Evolutionary conservation across 2,888 invertebrate genomes (phyloP).

Genomic region (Trissolcus brochymenae): DNA sequence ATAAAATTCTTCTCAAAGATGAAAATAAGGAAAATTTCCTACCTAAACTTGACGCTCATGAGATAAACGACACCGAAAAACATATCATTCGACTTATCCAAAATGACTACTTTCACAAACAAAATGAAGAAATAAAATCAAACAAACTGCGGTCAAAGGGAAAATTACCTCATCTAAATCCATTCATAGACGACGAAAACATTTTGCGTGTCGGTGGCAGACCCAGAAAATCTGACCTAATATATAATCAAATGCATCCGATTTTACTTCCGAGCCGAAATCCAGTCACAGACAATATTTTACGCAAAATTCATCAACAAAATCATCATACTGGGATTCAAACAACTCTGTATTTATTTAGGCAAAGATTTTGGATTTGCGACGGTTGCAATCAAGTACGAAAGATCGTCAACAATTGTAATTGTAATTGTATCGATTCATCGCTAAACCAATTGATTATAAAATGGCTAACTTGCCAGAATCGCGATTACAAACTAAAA

Average conservation of each 20-base stretch:
- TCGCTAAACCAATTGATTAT: neutral
- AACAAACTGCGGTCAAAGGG: no score
- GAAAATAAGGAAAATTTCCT: no score
- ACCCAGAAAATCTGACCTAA: no score
- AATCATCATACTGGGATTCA: neutral
- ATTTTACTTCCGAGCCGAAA: neutral
- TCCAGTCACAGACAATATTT: neutral
- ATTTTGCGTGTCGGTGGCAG: no score
- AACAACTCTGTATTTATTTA: neutral
- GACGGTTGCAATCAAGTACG: neutral
- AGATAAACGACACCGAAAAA: no score
- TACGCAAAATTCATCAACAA: neutral
- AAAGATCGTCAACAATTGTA: neutral
- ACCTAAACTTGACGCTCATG: no score
- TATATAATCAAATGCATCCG: conserved; percentile 2
- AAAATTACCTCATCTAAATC: no score
- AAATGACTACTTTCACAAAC: no score
- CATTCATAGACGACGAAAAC: no score
- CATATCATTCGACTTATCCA: no score
- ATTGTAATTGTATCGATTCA: neutral
- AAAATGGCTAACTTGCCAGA: neutral
- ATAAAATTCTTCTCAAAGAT: no score
- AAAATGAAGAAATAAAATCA: no score
- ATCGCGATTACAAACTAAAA: neutral
- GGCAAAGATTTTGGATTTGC: neutral